Percentiles rank a stretch among this genome's conserved stretches.
Evolutionary conservation across 2,113 vertebrate species (phyloP).

Genomic region (Arvicanthis niloticus): DNA sequence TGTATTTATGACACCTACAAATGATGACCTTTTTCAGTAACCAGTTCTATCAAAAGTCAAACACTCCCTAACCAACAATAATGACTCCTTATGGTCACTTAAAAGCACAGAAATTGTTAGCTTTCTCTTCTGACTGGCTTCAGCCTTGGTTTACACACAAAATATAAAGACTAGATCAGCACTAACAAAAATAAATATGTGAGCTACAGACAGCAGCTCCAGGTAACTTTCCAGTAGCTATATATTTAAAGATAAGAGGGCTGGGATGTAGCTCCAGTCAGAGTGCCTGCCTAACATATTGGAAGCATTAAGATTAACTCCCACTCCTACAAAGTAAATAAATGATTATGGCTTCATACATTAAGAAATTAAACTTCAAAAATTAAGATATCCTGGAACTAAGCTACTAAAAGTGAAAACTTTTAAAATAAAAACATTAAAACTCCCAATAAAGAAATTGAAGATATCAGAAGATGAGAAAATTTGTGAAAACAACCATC

Average conservation of each 20-base stretch:
- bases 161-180: conserved; percentile 2
- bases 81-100: not conserved
- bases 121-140: not conserved
- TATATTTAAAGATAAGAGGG: not conserved
- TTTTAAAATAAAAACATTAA: not conserved
- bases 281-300: not conserved
- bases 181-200: conserved; percentile 14
- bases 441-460: not conserved
- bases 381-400: not conserved
- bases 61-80: not conserved
- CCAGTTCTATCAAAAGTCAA: conserved; percentile 30
- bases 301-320: not conserved
- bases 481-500: not conserved
- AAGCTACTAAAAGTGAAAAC: not conserved
- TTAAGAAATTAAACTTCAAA: not conserved
- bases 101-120: not conserved
- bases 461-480: not conserved
- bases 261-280: not conserved
- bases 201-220: not conserved
- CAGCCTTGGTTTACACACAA: conserved; percentile 1
- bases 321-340: not conserved
- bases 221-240: conserved; percentile 7
- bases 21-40: conserved; percentile 22
- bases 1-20: not conserved
- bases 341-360: not conserved